A percentile compares a stretch with the other conserved stretches of the same genome.
Conservation (phyloP, 1,140 invertebrate species). For the Trinorchestia longiramus region DNA sequence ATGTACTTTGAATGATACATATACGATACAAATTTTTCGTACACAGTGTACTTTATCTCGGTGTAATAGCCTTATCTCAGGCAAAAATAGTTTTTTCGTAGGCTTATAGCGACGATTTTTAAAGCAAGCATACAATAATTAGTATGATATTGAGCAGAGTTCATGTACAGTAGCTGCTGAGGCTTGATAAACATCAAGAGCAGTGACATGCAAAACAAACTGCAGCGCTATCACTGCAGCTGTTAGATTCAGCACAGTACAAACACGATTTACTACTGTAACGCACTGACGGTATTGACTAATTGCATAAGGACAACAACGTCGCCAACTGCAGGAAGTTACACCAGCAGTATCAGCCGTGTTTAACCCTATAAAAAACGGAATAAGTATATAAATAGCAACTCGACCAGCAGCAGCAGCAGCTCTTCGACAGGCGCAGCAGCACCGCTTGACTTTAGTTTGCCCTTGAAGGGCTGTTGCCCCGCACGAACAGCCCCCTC, state of each 20-base stretch:
- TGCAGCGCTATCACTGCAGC: background rate
- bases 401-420: slow-evolving; percentile 36
- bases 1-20: background rate
- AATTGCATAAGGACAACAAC: background rate
- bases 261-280: background rate
- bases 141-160: background rate
- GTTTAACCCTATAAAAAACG: background rate
- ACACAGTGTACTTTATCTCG: background rate
- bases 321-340: background rate
- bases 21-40: background rate
- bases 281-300: background rate
- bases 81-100: background rate
- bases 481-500: background rate
- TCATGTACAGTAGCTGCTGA: background rate
- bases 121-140: background rate
- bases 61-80: background rate
- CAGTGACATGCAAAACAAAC: background rate
- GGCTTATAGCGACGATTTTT: background rate
- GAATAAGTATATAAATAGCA: background rate
- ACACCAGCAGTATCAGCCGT: background rate
- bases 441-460: slow-evolving; percentile 53
- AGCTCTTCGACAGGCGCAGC: background rate
- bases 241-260: background rate
- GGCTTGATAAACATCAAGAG: background rate
- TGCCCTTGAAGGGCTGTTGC: slow-evolving; percentile 53